Evolutionary conservation across 1,140 invertebrate species (phyloP), one percentile per base, ranked within the genome.

Genomic region (Aleiodes sp.): DNA sequence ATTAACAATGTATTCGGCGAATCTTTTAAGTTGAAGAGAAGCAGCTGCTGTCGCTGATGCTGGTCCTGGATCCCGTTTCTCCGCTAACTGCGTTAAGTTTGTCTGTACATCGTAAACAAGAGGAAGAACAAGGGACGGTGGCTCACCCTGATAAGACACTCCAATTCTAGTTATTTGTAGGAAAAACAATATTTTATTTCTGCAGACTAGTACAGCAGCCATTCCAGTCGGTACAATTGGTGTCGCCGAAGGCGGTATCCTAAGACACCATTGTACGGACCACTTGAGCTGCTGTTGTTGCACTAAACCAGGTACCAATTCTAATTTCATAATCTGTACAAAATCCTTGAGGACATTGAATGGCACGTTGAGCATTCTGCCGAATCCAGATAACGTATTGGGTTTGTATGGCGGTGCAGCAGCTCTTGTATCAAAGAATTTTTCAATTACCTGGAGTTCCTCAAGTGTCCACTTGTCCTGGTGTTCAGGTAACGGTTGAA

Each of bases 381-480:
- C 91, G 85, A 97, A 97, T 12, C 94, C 93, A 72, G 90, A 90
- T 68, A 98, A 86, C 1, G 94, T 91, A 75, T 94, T 96, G 0
- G 94, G 94, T 78, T 96, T 95, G 85, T 94, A 98, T 0, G 96
- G 96, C 61, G 90, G 94, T 57, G 90, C 90, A 56, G 91, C 94
- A 70, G 95, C 96, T 77, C 95, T 91, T 6, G 90, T 90, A 76
- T 98, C 96, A 87, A 98, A 98, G 85, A 96, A 98, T 76, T 93
- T 94, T 83, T 98, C 95, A 74, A 98, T 89, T 26, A 95, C 90
- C 86, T 96, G 87, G 56, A 96, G 80, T 73, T 98, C 96, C 70
- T 98, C 96, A 0, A 89, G 78, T 14, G 89, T 91, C 92, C 95
- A 97, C 70, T 93, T 92, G 76, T 96, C 95, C 78, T 94, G 93